Conservation (phyloP, 1,140 invertebrate genomes). For the Dryas iulia region DNA sequence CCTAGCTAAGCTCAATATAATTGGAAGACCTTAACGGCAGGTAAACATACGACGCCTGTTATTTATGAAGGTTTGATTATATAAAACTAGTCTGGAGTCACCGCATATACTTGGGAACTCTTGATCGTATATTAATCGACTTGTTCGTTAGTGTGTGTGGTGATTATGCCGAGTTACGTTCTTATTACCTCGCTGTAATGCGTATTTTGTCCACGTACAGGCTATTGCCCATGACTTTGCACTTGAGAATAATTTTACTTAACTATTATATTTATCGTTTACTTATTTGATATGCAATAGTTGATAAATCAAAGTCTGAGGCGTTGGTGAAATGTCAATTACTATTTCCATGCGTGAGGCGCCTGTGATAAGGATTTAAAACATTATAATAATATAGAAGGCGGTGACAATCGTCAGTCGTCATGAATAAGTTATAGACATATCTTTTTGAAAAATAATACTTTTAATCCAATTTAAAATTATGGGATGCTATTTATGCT, state of each 20-base stretch:
- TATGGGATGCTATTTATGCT: no score
- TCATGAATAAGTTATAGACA: no score
- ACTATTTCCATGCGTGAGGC: neutral
- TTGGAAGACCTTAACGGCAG: neutral
- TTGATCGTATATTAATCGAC: slow-evolving; percentile 21
- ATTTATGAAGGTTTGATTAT: slow-evolving; percentile 5
- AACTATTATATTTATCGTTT: neutral
- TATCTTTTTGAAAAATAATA: no score
- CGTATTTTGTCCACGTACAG: slow-evolving; percentile 18
- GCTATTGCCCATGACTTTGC: neutral
- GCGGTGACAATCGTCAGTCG: no score
- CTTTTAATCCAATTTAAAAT: no score
- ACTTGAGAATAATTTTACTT: neutral
- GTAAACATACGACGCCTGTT: neutral
- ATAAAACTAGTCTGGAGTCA: slow-evolving; percentile 2
- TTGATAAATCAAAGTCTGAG: neutral
- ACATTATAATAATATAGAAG: no score
- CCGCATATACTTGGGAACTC: neutral
- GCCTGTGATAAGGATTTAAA: neutral
- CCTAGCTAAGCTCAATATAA: neutral
- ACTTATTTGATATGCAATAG: neutral
- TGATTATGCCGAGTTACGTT: slow-evolving; percentile 19
- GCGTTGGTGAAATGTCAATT: neutral
- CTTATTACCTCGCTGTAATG: slow-evolving; percentile 13
- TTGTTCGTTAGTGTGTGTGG: slow-evolving; percentile 17